These are phyloP conservation scores for Maniola hyperantus DNA, from an alignment of 2,888 invertebrate genomes.

Conservation along the genomic window DNA sequence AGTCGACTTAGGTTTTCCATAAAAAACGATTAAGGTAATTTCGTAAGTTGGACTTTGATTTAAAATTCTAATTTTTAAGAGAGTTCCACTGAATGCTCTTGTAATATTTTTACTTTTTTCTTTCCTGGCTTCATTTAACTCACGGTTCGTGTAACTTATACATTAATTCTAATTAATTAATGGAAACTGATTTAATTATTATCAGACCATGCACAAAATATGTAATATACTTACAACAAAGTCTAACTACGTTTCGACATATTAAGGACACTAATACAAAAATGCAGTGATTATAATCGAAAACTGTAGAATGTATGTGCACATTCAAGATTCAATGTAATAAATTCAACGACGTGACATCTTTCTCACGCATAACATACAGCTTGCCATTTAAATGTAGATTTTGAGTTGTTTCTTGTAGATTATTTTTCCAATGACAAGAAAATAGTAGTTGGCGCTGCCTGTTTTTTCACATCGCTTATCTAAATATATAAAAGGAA, in stretches of 20 bases:
- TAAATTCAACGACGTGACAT: neutral
- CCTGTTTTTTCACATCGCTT: too few species aligned
- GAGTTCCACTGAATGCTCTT: too few species aligned
- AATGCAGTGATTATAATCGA: neutral
- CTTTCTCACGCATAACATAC: neutral
- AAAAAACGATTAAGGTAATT: too few species aligned
- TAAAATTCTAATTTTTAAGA: too few species aligned
- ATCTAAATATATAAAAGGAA: too few species aligned
- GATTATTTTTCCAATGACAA: neutral
- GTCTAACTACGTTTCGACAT: neutral
- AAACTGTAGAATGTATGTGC: neutral
- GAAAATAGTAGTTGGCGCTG: neutral
- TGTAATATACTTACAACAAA: neutral
- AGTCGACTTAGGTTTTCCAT: too few species aligned
- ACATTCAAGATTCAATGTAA: neutral
- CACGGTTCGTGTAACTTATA: neutral
- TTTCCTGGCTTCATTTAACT: neutral
- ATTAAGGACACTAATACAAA: neutral
- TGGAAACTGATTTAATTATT: neutral
- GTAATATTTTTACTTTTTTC: too few species aligned
- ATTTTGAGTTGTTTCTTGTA: neutral
- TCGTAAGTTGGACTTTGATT: too few species aligned
- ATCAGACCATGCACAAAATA: constrained; percentile 13
- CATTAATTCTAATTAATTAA: neutral
- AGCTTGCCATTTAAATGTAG: neutral